These are phyloP conservation scores for Montipora sp. DNA, from an alignment of 64 coral and sea anemone genomes.

Conservation along the genomic window DNA sequence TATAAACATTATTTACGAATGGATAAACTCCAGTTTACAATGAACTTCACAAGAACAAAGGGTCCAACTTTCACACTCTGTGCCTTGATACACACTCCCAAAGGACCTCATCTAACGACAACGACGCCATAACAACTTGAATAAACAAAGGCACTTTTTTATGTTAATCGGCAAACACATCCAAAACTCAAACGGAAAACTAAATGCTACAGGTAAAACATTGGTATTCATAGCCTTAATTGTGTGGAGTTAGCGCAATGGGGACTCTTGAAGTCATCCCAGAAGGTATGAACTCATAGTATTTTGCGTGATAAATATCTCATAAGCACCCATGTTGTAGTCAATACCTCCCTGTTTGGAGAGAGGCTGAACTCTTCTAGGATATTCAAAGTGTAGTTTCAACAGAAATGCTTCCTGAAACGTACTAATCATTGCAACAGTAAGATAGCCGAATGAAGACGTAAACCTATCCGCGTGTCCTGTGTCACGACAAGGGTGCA, in stretches of 20 bases:
- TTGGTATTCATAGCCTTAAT: no score
- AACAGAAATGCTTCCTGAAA: no score
- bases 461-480: no score
- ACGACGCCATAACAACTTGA: constrained; percentile 45
- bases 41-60: constrained; percentile 20
- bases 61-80: neutral
- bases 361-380: no score
- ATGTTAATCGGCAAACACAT: neutral
- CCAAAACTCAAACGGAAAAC: constrained; percentile 12
- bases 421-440: no score
- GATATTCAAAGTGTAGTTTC: no score
- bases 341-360: no score
- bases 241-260: neutral
- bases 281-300: neutral
- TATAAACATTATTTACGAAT: neutral
- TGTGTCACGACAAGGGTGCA: no score
- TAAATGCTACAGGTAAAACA: neutral
- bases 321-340: no score
- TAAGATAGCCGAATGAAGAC: no score
- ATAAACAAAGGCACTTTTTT: constrained; percentile 39
- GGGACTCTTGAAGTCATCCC: constrained; percentile 38
- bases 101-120: constrained; percentile 12
- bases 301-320: no score
- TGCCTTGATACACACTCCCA: constrained; percentile 17
- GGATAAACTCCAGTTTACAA: neutral